Conservation (phyloP, 1,140 invertebrate species). For the Drosophila athabasca region DNA sequence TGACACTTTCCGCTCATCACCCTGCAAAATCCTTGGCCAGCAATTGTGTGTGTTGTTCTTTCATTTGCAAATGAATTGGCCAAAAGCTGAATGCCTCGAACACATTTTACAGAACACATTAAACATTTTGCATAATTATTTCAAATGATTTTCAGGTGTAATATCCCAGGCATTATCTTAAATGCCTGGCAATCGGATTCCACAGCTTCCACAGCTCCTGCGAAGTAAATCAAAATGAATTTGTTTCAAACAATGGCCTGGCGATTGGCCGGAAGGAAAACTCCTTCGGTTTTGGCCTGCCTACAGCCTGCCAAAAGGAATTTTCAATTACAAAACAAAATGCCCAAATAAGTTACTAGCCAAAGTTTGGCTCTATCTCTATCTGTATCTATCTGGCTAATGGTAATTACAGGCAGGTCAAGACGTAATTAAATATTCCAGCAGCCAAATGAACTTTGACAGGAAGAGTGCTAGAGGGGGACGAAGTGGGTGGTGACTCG, state of each 20-base stretch:
- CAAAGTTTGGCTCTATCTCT: conserved; percentile 44
- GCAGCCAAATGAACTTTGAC: conserved; percentile 39
- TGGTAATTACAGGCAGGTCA: conserved; percentile 44
- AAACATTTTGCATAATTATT: conserved; percentile 58
- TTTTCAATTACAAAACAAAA: conserved; percentile 73
- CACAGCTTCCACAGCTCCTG: background rate
- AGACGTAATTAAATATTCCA: conserved; percentile 65
- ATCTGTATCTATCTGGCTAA: conserved; percentile 16
- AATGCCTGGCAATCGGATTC: conserved; percentile 30
- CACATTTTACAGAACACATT: conserved; percentile 43
- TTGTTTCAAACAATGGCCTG: conserved; percentile 33
- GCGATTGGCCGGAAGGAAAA: conserved; percentile 32
- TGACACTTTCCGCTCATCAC: conserved; percentile 7
- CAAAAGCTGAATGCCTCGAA: conserved; percentile 12
- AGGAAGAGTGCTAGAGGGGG: conserved; percentile 9
- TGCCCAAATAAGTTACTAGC: conserved; percentile 71
- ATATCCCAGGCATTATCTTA: conserved; percentile 28
- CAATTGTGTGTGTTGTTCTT: conserved; percentile 35
- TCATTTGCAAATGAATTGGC: conserved; percentile 38
- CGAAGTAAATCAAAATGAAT: conserved; percentile 66
- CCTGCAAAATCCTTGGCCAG: background rate
- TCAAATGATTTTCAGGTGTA: conserved; percentile 32
- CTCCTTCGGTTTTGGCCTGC: too few relatives aligned
- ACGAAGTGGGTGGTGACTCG: conserved; percentile 14
- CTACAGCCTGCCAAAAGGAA: conserved; percentile 62